Percentiles rank a stretch among this genome's conserved stretches.
These are phyloP conservation scores for Bombus sibiricus DNA, from an alignment of 1,140 invertebrate genomes.

Conservation along the genomic window DNA sequence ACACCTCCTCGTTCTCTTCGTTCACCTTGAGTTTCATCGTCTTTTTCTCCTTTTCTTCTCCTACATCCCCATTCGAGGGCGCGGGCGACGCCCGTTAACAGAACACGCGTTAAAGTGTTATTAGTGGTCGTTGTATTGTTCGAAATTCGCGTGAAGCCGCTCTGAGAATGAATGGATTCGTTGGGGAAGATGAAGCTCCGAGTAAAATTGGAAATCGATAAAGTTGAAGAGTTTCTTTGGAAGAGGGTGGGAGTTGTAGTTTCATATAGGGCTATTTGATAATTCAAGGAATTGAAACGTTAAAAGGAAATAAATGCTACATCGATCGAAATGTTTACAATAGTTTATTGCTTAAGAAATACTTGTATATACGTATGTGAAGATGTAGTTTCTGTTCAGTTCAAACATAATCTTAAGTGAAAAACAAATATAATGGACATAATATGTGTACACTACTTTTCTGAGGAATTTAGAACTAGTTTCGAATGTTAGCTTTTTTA, in stretches of 20 bases:
- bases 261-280: neutral
- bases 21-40: constrained; percentile 6
- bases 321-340: no score
- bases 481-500: no score
- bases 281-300: neutral
- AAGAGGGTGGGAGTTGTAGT: neutral
- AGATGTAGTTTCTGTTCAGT: no score
- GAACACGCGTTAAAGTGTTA: constrained; percentile 64
- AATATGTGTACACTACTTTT: no score
- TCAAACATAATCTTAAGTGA: no score
- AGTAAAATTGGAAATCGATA: neutral
- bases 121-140: constrained; percentile 50
- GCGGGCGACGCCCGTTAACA: constrained; percentile 51
- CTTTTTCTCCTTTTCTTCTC: constrained; percentile 21
- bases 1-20: neutral
- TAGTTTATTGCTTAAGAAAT: no score
- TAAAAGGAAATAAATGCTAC: neutral
- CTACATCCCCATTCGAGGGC: neutral
- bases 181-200: constrained; percentile 28
- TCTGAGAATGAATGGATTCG: constrained; percentile 11
- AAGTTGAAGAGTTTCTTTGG: neutral
- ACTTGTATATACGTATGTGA: no score
- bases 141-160: constrained; percentile 29
- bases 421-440: no score
- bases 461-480: no score